Conservation (phyloP, 2,113 vertebrate species). For the Actinemys pallida region DNA sequence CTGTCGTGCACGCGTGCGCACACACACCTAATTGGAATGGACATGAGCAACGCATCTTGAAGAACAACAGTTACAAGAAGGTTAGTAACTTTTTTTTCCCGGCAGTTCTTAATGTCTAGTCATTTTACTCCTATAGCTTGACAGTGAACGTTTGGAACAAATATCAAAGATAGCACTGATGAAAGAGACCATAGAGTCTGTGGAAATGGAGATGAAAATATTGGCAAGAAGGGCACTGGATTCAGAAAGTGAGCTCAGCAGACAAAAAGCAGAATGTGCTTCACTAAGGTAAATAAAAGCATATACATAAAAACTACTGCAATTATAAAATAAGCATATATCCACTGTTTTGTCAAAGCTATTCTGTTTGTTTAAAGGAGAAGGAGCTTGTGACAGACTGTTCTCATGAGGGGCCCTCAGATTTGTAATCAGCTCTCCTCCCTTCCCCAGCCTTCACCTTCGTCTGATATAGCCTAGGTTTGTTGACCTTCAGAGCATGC, state of each 20-base stretch:
- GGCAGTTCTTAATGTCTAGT: conserved; percentile 27
- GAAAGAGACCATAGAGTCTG: conserved; percentile 78
- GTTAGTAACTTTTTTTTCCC: not conserved
- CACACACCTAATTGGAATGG: too few relatives aligned
- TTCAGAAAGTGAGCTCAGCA: conserved; percentile 79
- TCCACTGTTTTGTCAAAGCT: not conserved
- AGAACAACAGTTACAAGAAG: too few relatives aligned
- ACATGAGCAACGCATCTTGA: too few relatives aligned
- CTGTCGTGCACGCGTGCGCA: too few relatives aligned
- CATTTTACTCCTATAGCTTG: conserved; percentile 78
- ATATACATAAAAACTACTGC: conserved; percentile 19
- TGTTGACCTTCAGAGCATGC: not conserved
- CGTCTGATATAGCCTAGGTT: conserved; percentile 1
- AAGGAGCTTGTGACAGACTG: not conserved
- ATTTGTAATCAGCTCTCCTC: not conserved
- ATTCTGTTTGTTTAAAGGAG: not conserved
- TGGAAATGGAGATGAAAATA: conserved; percentile 84
- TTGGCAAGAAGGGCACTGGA: conserved; percentile 76
- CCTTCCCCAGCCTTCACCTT: conserved; percentile 29
- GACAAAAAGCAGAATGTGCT: conserved; percentile 79
- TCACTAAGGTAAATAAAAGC: conserved; percentile 80
- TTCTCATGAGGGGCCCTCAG: not conserved
- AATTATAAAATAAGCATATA: not conserved
- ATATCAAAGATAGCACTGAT: conserved; percentile 77
- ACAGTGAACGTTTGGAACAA: conserved; percentile 82